Percentiles rank a stretch among this genome's conserved stretches.
Evolutionary conservation across 64 coral and sea anemone species (phyloP).

Genomic region (Montipora sp.): DNA sequence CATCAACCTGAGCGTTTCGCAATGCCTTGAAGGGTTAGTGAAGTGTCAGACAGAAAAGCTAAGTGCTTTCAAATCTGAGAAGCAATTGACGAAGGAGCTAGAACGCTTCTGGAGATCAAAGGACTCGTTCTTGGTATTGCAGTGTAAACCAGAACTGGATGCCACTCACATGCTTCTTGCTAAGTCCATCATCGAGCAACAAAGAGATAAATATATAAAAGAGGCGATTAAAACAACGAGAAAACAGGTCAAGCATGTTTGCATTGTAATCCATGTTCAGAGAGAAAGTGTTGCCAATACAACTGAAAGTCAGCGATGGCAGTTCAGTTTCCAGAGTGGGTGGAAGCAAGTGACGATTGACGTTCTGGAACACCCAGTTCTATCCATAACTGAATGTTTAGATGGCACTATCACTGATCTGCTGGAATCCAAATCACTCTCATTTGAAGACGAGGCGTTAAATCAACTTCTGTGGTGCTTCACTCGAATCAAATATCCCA

Average conservation of each 20-base stretch:
- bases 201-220: slow-evolving; percentile 59
- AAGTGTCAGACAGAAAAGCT: slow-evolving; percentile 83
- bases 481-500: slow-evolving; percentile 76
- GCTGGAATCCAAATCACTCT: slow-evolving; percentile 12
- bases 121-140: slow-evolving; percentile 68
- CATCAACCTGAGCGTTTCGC: slow-evolving; percentile 68
- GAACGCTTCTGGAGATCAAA: slow-evolving; percentile 70
- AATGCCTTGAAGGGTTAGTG: slow-evolving; percentile 55
- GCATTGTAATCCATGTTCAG: slow-evolving; percentile 79
- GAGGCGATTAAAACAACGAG: background rate
- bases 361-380: slow-evolving; percentile 34
- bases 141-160: slow-evolving; percentile 89
- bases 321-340: slow-evolving; percentile 83
- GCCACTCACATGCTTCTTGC: slow-evolving; percentile 88
- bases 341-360: slow-evolving; percentile 82
- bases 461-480: slow-evolving; percentile 72
- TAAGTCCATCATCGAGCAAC: slow-evolving; percentile 80
- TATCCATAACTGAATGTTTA: slow-evolving; percentile 44
- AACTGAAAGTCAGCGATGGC: slow-evolving; percentile 39
- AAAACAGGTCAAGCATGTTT: slow-evolving; percentile 77
- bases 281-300: background rate
- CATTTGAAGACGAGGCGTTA: slow-evolving; percentile 7
- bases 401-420: background rate
- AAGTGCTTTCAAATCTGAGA: slow-evolving; percentile 90
- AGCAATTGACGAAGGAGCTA: slow-evolving; percentile 83